Evolutionary conservation across 2,797 vertebrate species (phyloP).

Genomic region (Eurystomus glaucurus): DNA sequence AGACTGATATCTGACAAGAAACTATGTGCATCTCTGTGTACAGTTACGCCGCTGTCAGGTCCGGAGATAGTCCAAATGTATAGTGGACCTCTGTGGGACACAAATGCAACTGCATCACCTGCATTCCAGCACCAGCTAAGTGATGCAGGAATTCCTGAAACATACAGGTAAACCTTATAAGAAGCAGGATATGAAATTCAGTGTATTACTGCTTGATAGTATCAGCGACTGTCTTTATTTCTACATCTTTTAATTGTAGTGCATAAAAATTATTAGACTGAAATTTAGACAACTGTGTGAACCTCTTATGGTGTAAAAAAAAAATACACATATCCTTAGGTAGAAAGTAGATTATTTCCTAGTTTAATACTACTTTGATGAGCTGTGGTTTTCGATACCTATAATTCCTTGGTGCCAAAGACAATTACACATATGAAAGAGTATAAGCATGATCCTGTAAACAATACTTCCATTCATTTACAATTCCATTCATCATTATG

Average conservation of each 20-base stretch:
- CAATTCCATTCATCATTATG: background rate
- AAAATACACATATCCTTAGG: background rate
- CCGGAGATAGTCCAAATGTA: conserved; percentile 93
- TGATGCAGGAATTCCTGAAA: conserved; percentile 90
- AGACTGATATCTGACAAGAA: conserved; percentile 95
- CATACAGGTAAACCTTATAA: background rate
- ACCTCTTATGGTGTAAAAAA: background rate
- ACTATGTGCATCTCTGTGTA: conserved; percentile 95
- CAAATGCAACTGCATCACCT: conserved; percentile 90
- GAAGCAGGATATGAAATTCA: background rate
- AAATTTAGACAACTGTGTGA: background rate
- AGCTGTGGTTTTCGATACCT: background rate
- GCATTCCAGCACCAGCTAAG: conserved; percentile 96
- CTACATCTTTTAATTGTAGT: background rate
- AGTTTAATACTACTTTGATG: background rate
- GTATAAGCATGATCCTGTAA: background rate
- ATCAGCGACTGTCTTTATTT: background rate
- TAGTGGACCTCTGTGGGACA: conserved; percentile 93
- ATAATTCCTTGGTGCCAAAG: background rate
- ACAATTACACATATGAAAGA: background rate
- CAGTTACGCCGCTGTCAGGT: conserved; percentile 87
- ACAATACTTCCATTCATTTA: background rate
- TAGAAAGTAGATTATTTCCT: background rate
- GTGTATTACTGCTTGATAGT: background rate
- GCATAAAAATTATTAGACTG: background rate